Percentiles rank a stretch among this genome's conserved stretches.
These are phyloP conservation scores for Drosophila ironensis DNA, from an alignment of 1,140 invertebrate genomes.

Conservation along the genomic window DNA sequence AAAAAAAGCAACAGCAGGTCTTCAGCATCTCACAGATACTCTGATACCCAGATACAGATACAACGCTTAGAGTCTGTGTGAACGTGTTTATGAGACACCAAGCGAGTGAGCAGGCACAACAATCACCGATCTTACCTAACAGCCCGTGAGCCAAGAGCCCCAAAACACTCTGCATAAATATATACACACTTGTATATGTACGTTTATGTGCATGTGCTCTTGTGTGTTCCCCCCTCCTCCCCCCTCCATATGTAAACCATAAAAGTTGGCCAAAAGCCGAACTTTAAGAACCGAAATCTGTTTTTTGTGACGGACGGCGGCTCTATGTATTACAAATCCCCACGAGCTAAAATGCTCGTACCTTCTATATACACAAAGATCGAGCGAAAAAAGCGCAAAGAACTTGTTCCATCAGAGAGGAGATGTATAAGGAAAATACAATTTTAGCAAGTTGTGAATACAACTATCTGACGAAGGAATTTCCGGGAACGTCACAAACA, in stretches of 20 bases:
- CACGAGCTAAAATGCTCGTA: too few species aligned
- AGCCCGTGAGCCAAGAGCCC: constrained; percentile 50
- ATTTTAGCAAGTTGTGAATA: too few species aligned
- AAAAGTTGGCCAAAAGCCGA: background rate
- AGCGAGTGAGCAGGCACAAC: constrained; percentile 30
- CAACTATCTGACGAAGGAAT: too few species aligned
- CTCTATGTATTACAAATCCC: background rate
- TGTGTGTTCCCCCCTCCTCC: too few species aligned
- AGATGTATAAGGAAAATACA: too few species aligned
- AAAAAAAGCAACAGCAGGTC: constrained; percentile 45
- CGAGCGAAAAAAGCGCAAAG: too few species aligned
- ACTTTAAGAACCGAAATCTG: background rate
- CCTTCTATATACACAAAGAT: too few species aligned
- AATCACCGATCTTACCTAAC: constrained; percentile 68
- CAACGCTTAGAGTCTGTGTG: constrained; percentile 20
- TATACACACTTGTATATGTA: background rate
- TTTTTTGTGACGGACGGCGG: too few species aligned
- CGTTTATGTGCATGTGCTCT: background rate
- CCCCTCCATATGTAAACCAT: constrained; percentile 1
- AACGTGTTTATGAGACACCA: constrained; percentile 72
- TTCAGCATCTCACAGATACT: constrained; percentile 64
- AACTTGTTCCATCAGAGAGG: too few species aligned
- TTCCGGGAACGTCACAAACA: too few species aligned
- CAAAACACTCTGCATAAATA: constrained; percentile 17
- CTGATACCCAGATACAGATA: background rate